Conservation (phyloP, 2,888 invertebrate species). For the Macrophya alboannulata region DNA sequence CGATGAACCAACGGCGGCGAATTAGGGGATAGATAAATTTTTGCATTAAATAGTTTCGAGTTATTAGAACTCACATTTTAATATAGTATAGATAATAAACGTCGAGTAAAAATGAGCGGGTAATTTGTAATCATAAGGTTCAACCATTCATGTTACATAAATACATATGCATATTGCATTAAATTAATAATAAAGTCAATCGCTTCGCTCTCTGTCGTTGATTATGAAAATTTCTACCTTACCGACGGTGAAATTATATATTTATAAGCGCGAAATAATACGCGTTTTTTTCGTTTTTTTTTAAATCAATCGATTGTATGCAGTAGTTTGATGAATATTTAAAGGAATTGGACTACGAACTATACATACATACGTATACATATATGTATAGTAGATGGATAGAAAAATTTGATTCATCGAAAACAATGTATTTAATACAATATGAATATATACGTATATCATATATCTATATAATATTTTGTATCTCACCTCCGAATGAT, state of each 20-base stretch:
- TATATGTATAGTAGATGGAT: too few species aligned
- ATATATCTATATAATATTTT: too few species aligned
- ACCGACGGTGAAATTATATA: not conserved
- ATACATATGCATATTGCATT: not conserved
- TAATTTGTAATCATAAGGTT: not conserved
- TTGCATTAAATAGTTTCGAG: not conserved
- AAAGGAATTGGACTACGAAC: too few species aligned
- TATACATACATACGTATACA: too few species aligned
- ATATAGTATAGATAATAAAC: not conserved
- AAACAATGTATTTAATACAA: not conserved
- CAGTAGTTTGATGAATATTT: too few species aligned
- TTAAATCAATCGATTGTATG: too few species aligned
- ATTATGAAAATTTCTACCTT: not conserved
- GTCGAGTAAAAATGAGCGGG: not conserved
- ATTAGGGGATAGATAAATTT: not conserved
- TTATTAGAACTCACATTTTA: too few species aligned
- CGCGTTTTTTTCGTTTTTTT: not conserved
- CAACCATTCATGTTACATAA: not conserved
- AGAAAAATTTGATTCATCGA: too few species aligned
- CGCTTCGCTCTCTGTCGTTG: not conserved
- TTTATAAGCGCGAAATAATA: not conserved
- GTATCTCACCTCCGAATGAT: not conserved
- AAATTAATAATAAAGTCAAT: not conserved
- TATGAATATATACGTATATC: too few species aligned
- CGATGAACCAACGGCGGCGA: not conserved